These are phyloP conservation scores for Horisme vitalbata DNA, from an alignment of 2,888 invertebrate species.

Conservation along the genomic window DNA sequence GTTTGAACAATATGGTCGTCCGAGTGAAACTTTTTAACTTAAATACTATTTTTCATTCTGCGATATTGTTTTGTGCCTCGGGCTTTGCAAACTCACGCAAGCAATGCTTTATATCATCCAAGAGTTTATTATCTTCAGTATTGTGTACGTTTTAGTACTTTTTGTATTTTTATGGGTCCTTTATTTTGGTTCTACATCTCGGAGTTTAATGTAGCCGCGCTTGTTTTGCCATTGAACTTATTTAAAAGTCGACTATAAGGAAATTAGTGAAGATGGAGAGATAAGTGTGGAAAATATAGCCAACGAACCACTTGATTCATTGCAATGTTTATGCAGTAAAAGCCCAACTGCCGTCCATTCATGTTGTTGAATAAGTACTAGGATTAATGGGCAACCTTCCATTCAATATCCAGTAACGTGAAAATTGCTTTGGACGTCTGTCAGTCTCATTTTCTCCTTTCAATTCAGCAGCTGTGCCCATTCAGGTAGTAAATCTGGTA, in stretches of 20 bases:
- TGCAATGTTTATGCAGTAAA: background rate
- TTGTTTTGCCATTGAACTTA: too few relatives aligned
- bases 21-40: conserved; percentile 3
- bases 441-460: conserved; percentile 23
- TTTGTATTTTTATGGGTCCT: conserved; percentile 12
- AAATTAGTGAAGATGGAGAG: too few relatives aligned
- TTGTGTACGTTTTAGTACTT: conserved; percentile 28
- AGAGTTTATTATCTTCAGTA: conserved; percentile 30
- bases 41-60: conserved; percentile 8
- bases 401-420: conserved; percentile 17
- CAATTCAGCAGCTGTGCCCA: conserved; percentile 23
- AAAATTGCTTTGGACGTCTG: conserved; percentile 17
- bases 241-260: too few relatives aligned
- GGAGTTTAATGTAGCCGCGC: conserved; percentile 6
- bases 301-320: background rate
- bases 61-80: conserved; percentile 19
- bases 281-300: background rate
- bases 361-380: background rate
- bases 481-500: conserved; percentile 24
- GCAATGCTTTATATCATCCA: conserved; percentile 29
- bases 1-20: too few relatives aligned
- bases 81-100: conserved; percentile 30
- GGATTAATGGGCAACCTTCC: conserved; percentile 7
- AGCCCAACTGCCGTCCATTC: background rate
- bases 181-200: conserved; percentile 11